Conservation (phyloP, 2,888 invertebrate species). For the Scrobipalpa costella region DNA sequence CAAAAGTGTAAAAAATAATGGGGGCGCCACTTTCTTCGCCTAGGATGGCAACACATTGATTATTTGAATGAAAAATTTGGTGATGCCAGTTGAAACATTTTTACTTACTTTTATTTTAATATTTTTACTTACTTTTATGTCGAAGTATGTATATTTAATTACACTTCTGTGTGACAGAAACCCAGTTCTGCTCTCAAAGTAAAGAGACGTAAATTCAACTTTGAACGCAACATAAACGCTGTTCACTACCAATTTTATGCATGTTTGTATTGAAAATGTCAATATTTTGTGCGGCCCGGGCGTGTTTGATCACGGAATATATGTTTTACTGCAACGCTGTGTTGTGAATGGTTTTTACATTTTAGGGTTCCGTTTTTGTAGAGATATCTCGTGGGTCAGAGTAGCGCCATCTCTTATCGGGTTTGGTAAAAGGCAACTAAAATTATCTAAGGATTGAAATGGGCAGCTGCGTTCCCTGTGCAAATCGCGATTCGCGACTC, state of each 20-base stretch:
- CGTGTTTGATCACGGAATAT: conserved; percentile 23
- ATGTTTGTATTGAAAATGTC: conserved; percentile 32
- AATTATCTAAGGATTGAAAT: too few relatives aligned
- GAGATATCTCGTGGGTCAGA: not conserved
- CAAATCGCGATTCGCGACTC: too few relatives aligned
- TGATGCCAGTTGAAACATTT: too few relatives aligned
- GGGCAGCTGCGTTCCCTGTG: too few relatives aligned
- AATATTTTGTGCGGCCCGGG: conserved; percentile 30
- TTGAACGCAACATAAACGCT: conserved; percentile 34
- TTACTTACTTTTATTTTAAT: too few relatives aligned
- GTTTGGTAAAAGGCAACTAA: too few relatives aligned
- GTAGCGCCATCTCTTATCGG: not conserved
- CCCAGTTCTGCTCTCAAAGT: conserved; percentile 34
- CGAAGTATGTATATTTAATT: too few relatives aligned
- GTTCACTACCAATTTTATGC: conserved; percentile 32
- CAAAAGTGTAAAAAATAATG: too few relatives aligned
- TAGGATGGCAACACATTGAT: too few relatives aligned
- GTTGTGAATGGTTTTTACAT: not conserved
- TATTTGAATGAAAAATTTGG: too few relatives aligned
- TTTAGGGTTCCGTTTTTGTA: not conserved
- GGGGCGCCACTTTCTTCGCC: too few relatives aligned
- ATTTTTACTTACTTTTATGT: too few relatives aligned
- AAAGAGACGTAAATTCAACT: conserved; percentile 41
- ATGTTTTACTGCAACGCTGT: conserved; percentile 21
- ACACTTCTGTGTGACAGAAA: conserved; percentile 35